Percentiles rank a stretch among this genome's conserved stretches.
Evolutionary conservation across 2,797 vertebrate genomes (phyloP).

Genomic region (Emys orbicularis): DNA sequence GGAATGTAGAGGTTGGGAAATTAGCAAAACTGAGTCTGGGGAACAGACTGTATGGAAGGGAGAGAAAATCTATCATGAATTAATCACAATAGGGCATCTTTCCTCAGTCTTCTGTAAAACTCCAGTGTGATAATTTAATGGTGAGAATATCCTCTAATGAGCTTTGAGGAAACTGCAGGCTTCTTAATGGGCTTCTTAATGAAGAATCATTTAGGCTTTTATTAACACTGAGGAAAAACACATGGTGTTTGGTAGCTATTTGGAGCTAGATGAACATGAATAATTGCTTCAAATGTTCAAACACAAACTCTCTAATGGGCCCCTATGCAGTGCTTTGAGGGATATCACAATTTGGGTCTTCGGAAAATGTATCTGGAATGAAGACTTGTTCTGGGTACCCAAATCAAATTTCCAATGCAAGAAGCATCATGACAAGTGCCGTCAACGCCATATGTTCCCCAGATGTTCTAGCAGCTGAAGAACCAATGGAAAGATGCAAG

Average conservation of each 20-base stretch:
- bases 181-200: constrained; percentile 83
- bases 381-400: background rate
- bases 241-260: constrained; percentile 69
- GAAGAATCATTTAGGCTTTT: constrained; percentile 84
- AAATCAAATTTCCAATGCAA: constrained; percentile 6
- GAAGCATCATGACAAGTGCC: constrained; percentile 27
- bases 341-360: constrained; percentile 48
- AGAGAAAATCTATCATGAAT: constrained; percentile 64
- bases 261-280: constrained; percentile 71
- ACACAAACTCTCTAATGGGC: constrained; percentile 55
- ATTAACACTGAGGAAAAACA: constrained; percentile 81
- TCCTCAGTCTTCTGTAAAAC: constrained; percentile 69
- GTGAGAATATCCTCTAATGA: constrained; percentile 79
- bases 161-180: constrained; percentile 78
- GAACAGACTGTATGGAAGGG: constrained; percentile 10
- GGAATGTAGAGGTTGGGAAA: background rate
- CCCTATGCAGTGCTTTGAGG: constrained; percentile 54
- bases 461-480: constrained; percentile 20
- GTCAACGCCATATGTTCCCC: background rate
- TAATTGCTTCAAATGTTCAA: constrained; percentile 64
- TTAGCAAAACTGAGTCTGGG: background rate
- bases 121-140: constrained; percentile 77
- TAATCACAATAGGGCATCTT: constrained; percentile 73
- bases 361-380: background rate
- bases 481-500: background rate